Evolutionary conservation across 2,797 vertebrate species (phyloP).

Genomic region (Alfaro cultratus): DNA sequence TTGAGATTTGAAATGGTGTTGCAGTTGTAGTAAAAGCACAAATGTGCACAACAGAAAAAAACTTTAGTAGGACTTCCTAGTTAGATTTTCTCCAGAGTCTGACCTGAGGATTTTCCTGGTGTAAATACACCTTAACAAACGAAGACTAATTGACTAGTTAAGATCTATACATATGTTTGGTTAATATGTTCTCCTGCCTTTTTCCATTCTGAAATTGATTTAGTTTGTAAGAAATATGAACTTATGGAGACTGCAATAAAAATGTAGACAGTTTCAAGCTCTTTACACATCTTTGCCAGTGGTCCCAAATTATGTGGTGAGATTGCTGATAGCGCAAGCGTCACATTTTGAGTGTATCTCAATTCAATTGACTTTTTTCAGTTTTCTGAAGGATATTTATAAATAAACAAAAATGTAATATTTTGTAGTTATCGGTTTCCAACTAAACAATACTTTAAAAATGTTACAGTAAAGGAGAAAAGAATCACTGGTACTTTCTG

Average conservation of each 20-base stretch:
- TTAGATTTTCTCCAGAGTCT: too few relatives aligned
- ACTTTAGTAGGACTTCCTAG: too few relatives aligned
- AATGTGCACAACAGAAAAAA: too few relatives aligned
- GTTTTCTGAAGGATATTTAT: not conserved
- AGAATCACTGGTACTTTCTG: constrained; percentile 18
- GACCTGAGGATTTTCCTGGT: too few relatives aligned
- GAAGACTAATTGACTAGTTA: not conserved
- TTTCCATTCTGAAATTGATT: not conserved
- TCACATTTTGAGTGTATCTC: not conserved
- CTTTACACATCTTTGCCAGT: not conserved
- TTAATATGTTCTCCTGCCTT: not conserved
- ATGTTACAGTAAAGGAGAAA: constrained; percentile 15
- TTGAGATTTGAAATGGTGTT: too few relatives aligned
- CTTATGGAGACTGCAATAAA: not conserved
- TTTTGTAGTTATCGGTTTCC: not conserved
- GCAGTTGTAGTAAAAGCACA: too few relatives aligned
- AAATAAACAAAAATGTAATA: too few relatives aligned
- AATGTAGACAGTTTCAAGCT: not conserved
- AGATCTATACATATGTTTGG: not conserved
- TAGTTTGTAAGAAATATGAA: not conserved
- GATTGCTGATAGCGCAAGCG: not conserved
- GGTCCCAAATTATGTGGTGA: not conserved
- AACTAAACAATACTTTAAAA: not conserved
- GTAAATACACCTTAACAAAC: too few relatives aligned
- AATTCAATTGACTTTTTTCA: not conserved